Evolutionary conservation across 2,888 invertebrate genomes (phyloP).

Genomic region (Hypselothyrea guttata): DNA sequence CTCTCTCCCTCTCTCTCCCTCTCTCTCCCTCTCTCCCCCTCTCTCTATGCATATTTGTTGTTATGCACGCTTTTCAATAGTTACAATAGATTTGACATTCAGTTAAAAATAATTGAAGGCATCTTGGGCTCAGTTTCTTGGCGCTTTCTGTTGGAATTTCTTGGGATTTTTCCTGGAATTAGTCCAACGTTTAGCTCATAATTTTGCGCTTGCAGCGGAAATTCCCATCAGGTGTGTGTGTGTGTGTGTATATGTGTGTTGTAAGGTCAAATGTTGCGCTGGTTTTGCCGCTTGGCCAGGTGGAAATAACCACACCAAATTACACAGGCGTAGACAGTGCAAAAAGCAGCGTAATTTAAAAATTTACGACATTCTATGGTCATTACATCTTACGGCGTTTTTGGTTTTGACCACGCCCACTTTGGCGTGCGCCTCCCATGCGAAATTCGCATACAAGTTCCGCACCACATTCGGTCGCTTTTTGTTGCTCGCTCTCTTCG

Average conservation of each 20-base stretch:
- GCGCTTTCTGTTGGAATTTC: background rate
- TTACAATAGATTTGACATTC: conserved; percentile 74
- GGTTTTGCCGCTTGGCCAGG: conserved; percentile 4
- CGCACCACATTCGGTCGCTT: conserved; percentile 58
- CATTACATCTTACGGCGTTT: conserved; percentile 69
- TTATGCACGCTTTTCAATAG: conserved; percentile 49
- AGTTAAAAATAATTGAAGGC: conserved; percentile 49
- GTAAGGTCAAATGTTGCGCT: conserved; percentile 7
- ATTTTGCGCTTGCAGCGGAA: conserved; percentile 46
- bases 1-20: too few species aligned
- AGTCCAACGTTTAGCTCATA: conserved; percentile 42
- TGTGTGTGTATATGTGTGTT: background rate
- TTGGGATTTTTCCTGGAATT: background rate
- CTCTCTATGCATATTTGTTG: conserved; percentile 13
- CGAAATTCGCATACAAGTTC: conserved; percentile 72
- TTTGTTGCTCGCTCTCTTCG: too few species aligned
- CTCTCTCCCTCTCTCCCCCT: too few species aligned
- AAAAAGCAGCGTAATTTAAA: conserved; percentile 64
- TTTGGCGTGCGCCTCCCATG: conserved; percentile 58
- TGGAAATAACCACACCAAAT: conserved; percentile 52
- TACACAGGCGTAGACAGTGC: conserved; percentile 57
- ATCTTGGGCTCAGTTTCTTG: conserved; percentile 15
- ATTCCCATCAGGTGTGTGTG: conserved; percentile 53
- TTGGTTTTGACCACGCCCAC: conserved; percentile 46
- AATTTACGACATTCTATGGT: conserved; percentile 75